Percentiles rank a stretch among this genome's conserved stretches.
Evolutionary conservation across 2,113 vertebrate genomes (phyloP).

Genomic region (Hydropotes inermis): DNA sequence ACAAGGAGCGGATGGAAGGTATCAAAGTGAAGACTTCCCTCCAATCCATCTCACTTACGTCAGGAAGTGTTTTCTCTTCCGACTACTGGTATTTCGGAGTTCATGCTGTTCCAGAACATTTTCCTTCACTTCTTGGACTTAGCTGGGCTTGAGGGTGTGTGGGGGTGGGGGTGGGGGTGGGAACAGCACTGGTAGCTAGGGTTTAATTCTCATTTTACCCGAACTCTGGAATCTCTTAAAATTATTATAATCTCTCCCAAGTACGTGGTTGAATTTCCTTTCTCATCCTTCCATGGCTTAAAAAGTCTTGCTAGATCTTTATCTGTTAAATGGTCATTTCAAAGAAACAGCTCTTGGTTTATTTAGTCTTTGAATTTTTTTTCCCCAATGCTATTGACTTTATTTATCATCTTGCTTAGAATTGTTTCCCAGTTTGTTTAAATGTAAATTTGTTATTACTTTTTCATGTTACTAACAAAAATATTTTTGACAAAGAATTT

Average conservation of each 20-base stretch:
- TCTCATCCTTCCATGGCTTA: neutral
- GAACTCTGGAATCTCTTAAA: neutral
- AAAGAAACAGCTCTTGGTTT: neutral
- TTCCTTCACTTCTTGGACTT: neutral
- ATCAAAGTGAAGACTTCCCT: neutral
- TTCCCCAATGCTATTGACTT: neutral
- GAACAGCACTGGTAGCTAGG: no score
- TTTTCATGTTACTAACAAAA: neutral
- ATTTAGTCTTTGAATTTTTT: neutral
- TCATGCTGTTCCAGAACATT: neutral
- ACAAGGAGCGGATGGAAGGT: neutral
- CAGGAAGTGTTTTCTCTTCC: neutral
- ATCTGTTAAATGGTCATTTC: neutral
- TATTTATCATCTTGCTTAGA: neutral
- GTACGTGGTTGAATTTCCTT: neutral
- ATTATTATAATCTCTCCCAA: neutral
- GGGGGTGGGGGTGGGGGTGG: fast-evolving
- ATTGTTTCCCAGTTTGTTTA: neutral
- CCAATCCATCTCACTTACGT: no score
- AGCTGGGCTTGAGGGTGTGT: neutral
- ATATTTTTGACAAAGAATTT: neutral
- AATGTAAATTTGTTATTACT: neutral
- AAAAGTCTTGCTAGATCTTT: neutral
- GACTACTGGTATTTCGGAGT: neutral
- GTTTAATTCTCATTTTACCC: neutral